A percentile compares a stretch with the other conserved stretches of the same genome.
Conservation (phyloP, 2,113 vertebrate genomes). For the Eudyptes chrysolophus region DNA sequence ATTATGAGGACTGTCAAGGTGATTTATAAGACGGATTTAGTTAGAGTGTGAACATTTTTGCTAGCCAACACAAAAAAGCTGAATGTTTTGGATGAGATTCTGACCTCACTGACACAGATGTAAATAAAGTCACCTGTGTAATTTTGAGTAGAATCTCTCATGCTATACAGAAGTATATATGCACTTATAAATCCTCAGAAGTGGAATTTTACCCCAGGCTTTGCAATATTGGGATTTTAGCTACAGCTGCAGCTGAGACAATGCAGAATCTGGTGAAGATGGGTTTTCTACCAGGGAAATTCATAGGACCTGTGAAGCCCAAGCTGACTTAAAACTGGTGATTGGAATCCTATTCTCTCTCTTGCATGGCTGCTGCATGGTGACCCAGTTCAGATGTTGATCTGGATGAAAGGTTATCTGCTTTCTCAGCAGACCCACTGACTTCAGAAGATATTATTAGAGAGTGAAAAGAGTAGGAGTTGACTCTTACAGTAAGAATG, state of each 20-base stretch:
- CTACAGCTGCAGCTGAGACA: not conserved
- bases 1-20: slow-evolving; percentile 53
- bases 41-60: slow-evolving; percentile 18
- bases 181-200: not conserved
- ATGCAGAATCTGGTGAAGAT: not conserved
- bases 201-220: not conserved
- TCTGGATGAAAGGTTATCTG: not conserved
- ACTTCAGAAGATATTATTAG: not conserved
- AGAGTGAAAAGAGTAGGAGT: not conserved
- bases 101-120: not conserved
- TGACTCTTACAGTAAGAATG: not conserved
- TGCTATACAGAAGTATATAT: not conserved
- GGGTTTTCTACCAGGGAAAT: not conserved
- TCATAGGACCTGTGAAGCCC: not conserved
- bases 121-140: slow-evolving; percentile 14
- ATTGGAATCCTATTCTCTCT: not conserved
- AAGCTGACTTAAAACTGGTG: not conserved
- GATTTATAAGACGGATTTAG: slow-evolving; percentile 56
- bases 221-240: not conserved
- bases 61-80: not conserved
- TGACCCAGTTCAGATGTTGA: not conserved
- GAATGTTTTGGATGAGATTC: not conserved
- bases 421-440: not conserved
- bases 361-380: not conserved
- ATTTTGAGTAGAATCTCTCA: not conserved